Base-by-base conservation (phyloP, 2,113 vertebrate genomes). In the Microtus oregoni region DNA sequence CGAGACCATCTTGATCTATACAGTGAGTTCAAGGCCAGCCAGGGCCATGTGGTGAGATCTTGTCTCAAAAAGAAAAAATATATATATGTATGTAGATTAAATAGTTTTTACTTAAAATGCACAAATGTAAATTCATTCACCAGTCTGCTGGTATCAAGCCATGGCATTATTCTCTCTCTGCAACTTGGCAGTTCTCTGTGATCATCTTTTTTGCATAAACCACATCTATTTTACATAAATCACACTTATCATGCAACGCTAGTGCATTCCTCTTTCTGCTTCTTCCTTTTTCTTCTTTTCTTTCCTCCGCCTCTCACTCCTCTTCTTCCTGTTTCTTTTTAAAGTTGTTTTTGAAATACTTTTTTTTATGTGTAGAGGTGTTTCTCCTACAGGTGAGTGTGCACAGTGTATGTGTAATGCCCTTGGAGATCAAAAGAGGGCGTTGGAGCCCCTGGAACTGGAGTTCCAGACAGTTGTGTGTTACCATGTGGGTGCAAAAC, bases 71-170 rank as follows among this genome's bases (percentile, higher is more conserved):
- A 63, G 30, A 52, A 35, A 61, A 28, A 3, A n/a, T 2, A 58
- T 44, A 30, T 47, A 86, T 47, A 24, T 76, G 26, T 11, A 68
- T 30, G 17, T 24, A 79, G 38, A 47, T 55, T n/a, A 70, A 14
- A 61, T 17, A 55, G 38, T 75, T 85, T 96, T 89, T 77, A 65
- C 94, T 83, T 68, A 47, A 83, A 78, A 92, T 41, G 67, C 32
- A 93, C 44, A 47, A 5, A 85, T 96, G 68, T 63, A 73, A 81
- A 92, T 78, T 94, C 38, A 30, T 75, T 89, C 89, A 38, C 70
- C 76, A 88, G 26, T 73, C 85, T 88, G 86, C 78, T 75, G 24
- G 26, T 63, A 1, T 38, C 4, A 26, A 24, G 65, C 28, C 38
- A 7, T 38, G 47, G 75, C 22, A 5, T 89, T 81, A 50, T 83